phyloP scores from a whole-genome alignment of 2,888 invertebrate genomes.

The Ormyrus thymus region DNA sequence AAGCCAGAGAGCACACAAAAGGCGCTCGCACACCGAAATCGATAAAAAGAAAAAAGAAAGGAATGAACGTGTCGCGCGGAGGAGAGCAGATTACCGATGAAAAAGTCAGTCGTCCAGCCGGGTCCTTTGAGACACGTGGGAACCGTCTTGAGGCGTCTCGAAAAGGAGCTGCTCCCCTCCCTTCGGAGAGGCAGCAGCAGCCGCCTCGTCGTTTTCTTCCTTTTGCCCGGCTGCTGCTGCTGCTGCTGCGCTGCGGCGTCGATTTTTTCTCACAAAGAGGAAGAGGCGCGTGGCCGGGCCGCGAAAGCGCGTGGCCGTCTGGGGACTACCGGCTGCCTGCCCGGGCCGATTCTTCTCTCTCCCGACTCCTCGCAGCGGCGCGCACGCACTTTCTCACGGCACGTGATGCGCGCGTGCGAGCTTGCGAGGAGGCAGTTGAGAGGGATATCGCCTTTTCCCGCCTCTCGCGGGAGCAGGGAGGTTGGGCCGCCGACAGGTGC shows the following conservation, averaged over 20 bases:
- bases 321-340: too few relatives aligned
- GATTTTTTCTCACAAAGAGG: slow-evolving; percentile 61
- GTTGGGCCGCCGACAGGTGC: too few relatives aligned
- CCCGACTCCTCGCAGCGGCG: not conserved
- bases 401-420: not conserved
- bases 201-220: too few relatives aligned
- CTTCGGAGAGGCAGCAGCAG: too few relatives aligned
- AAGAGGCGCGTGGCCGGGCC: slow-evolving; percentile 64
- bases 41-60: slow-evolving; percentile 36
- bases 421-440: too few relatives aligned
- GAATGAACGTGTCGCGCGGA: not conserved
- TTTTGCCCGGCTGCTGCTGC: not conserved
- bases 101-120: slow-evolving; percentile 8
- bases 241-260: not conserved
- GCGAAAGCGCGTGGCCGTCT: slow-evolving; percentile 59
- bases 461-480: too few relatives aligned
- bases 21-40: not conserved
- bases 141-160: not conserved
- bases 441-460: too few relatives aligned
- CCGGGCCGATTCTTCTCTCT: slow-evolving; percentile 19
- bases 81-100: too few relatives aligned
- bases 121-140: slow-evolving; percentile 42
- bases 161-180: too few relatives aligned
- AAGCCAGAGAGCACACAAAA: not conserved
- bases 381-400: not conserved